phyloP scores from a whole-genome alignment of 2,797 vertebrate species.

The Dallia pectoralis region DNA sequence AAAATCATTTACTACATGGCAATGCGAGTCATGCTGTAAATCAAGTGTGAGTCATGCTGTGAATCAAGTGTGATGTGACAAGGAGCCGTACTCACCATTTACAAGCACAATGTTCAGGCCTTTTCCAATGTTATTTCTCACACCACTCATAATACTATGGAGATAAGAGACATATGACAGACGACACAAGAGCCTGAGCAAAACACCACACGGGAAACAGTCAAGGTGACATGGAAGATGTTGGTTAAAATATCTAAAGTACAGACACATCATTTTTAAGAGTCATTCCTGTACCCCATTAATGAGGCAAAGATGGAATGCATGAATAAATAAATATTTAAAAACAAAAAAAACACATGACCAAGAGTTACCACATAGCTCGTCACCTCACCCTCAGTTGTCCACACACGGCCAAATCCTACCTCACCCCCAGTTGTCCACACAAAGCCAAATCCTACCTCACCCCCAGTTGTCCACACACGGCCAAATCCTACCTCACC shows the following conservation, averaged over 20 bases:
- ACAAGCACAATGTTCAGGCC: constrained; percentile 85
- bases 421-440: no score
- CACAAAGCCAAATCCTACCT: no score
- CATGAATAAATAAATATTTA: no score
- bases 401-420: no score
- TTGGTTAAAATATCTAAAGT: neutral
- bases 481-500: no score
- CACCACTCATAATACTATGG: constrained; percentile 82
- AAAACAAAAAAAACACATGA: no score
- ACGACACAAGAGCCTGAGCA: neutral
- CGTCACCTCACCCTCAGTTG: no score
- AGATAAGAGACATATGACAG: constrained; percentile 19
- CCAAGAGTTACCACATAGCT: no score
- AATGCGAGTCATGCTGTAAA: no score
- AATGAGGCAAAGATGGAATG: no score
- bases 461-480: no score
- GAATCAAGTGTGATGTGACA: neutral
- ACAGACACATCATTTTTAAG: neutral
- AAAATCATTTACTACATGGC: neutral
- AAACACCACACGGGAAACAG: neutral
- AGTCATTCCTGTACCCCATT: no score
- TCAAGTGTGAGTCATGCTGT: neutral
- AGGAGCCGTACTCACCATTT: constrained; percentile 75
- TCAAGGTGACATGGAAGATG: neutral
- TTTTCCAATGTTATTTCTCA: constrained; percentile 80